Evolutionary conservation across 2,888 invertebrate genomes (phyloP).

Genomic region (Kuschelorhynchus macadamiae): DNA sequence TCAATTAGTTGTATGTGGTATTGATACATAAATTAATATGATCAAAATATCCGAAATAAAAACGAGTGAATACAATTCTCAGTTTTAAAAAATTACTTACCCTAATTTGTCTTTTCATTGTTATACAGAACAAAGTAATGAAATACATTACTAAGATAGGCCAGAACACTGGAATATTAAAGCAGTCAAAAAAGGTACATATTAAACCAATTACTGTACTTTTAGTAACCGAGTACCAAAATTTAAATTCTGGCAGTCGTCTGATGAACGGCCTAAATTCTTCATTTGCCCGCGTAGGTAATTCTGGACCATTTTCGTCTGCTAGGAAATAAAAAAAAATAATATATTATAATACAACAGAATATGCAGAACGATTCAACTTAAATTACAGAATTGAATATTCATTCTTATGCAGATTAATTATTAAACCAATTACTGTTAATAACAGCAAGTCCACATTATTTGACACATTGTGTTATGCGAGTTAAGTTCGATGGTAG

Average conservation of each 20-base stretch:
- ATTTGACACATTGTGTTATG: no score
- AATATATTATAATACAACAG: no score
- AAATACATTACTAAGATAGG: slow-evolving; percentile 99
- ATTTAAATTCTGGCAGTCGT: slow-evolving; percentile 98
- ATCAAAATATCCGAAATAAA: no score
- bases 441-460: no score
- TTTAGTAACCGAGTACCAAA: slow-evolving; percentile 97
- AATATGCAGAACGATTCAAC: no score
- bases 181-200: slow-evolving; percentile 97
- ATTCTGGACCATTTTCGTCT: slow-evolving; percentile 89
- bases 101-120: slow-evolving; percentile 99
- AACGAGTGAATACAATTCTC: no score
- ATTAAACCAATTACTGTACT: slow-evolving; percentile 90
- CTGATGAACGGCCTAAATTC: slow-evolving; percentile 98
- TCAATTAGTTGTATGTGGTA: no score
- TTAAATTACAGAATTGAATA: no score
- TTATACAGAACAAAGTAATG: slow-evolving; percentile 97
- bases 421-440: no score
- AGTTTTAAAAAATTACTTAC: slow-evolving; percentile 74
- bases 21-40: no score
- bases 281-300: slow-evolving; percentile 95
- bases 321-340: slow-evolving; percentile 66
- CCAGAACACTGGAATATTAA: slow-evolving; percentile 99
- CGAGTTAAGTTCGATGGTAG: no score
- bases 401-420: no score